A percentile compares a stretch with the other conserved stretches of the same genome.
Conservation (phyloP, 2,797 vertebrate genomes). For the Sternotherus odoratus region DNA sequence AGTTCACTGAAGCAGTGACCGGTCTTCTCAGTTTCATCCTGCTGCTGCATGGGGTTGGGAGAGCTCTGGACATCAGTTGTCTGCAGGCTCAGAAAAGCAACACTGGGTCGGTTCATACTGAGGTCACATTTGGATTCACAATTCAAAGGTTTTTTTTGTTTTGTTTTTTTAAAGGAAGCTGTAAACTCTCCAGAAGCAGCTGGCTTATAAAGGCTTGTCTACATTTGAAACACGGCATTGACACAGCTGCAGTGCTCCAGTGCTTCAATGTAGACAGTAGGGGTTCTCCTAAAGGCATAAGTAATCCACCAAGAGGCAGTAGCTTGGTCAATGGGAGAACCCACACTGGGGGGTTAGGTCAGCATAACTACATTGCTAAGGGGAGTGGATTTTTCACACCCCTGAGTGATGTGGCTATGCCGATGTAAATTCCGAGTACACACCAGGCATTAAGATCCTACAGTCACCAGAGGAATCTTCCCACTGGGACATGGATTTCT, state of each 20-base stretch:
- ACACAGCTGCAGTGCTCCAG: background rate
- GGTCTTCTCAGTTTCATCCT: background rate
- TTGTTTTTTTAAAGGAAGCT: background rate
- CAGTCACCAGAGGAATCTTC: background rate
- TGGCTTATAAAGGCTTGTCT: background rate
- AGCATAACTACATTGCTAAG: background rate
- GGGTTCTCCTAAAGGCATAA: background rate
- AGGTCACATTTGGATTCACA: background rate
- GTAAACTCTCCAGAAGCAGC: background rate
- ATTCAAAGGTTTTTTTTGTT: rapidly evolving
- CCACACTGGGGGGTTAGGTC: background rate
- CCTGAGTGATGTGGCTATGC: background rate
- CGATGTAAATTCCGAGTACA: background rate
- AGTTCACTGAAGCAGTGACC: background rate
- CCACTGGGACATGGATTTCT: background rate
- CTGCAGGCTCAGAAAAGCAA: background rate
- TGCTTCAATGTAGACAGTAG: background rate
- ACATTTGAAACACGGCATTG: background rate
- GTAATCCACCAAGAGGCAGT: no score
- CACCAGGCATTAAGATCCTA: background rate
- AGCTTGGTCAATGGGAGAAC: no score
- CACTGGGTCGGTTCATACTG: background rate
- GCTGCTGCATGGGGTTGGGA: background rate
- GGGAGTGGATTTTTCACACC: background rate
- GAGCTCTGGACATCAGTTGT: background rate